phyloP scores from a whole-genome alignment of 2,113 vertebrate species.

The Morone saxatilis region DNA sequence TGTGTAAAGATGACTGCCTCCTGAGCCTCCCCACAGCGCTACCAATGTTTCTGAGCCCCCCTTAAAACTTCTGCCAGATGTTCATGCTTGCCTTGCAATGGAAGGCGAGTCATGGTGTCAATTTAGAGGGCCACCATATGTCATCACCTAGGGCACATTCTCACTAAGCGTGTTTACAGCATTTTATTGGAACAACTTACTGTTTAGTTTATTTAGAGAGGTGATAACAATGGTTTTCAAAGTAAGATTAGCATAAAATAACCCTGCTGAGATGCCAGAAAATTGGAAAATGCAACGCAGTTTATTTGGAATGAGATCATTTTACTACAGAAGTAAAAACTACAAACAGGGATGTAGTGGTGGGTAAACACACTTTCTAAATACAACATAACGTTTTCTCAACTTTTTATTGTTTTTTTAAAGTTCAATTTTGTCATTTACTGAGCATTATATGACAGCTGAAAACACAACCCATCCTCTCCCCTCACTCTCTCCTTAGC shows the following conservation, averaged over 20 bases:
- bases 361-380: no score
- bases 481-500: no score
- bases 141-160: background rate
- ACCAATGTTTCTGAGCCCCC: background rate
- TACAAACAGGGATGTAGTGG: no score
- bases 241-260: background rate
- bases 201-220: background rate
- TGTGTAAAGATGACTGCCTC: constrained; percentile 35
- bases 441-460: no score
- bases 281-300: background rate
- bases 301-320: background rate
- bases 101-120: constrained; percentile 17
- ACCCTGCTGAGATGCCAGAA: background rate
- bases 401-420: no score
- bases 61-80: constrained; percentile 35
- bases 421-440: no score
- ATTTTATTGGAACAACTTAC: background rate
- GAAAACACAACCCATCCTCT: no score
- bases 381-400: no score
- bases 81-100: constrained; percentile 8
- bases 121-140: constrained; percentile 24
- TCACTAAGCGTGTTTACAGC: background rate
- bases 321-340: no score
- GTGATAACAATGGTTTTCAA: background rate
- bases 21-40: constrained; percentile 31